Evolutionary conservation across 2,888 invertebrate species (phyloP), one percentile per base, ranked within the genome.

Genomic region (Heliconius ismenius): DNA sequence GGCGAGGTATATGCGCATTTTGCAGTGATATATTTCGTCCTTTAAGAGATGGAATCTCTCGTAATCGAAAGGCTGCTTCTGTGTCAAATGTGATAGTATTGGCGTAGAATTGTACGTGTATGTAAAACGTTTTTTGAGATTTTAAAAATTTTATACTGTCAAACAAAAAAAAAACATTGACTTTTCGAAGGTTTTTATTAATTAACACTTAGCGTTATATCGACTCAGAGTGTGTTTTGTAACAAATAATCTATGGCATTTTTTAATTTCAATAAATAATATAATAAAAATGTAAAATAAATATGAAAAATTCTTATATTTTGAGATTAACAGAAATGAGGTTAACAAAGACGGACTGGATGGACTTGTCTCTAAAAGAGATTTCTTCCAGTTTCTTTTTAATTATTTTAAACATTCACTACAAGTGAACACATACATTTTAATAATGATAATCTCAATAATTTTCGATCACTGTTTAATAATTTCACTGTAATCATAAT

Each of bases 21-120:
- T 72, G 81, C 80, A 81, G 82, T 83, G 82, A 84, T 83, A 82
- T 81, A 76, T 79, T 81, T 79, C 82, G 83, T 84, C 84, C 84
- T 68, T 75, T 72, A 76, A 77, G 84, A 83, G 83, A 83, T 82
- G 73, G 83, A 83, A 83, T 83, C 83, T 83, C 83, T 76, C 69
- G 74, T 79, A 81, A 82, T 77, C 70, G 63, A 81, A 84, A 83
- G 82, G 82, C 82, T 84, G 84, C 82, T 83, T 76, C 80, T 83
- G 82, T 80, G 80, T 81, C 79, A 72, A 81, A 81, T 82, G 82
- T 83, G 82, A 83, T 83, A 82, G 69, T 63, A 63, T 67, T 75
- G 72, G 74, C 64, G 76, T 77, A 78, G 74, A 75, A 67, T 62
- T 67, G 70, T 76, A 77, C 73, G 63, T 62, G 73, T 73, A 76